Conservation (phyloP, 2,113 vertebrate genomes). For the Solea solea region DNA sequence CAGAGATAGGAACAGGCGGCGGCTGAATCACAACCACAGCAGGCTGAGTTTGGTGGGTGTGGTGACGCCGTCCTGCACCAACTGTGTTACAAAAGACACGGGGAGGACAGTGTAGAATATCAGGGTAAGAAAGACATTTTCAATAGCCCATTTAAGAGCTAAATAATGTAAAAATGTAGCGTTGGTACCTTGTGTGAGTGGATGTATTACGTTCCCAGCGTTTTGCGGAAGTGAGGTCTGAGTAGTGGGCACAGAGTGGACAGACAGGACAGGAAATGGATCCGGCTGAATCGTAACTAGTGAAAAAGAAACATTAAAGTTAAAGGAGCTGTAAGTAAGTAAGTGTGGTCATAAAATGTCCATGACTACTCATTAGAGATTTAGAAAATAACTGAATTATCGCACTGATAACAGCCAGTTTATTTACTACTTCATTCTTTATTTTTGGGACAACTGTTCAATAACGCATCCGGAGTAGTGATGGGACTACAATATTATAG, state of each 20-base stretch:
- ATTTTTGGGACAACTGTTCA: too few relatives aligned
- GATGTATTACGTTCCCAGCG: conserved; percentile 27
- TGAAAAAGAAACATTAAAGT: not conserved
- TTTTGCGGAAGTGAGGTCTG: not conserved
- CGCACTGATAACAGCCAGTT: too few relatives aligned
- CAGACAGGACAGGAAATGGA: conserved; percentile 60
- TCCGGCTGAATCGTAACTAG: conserved; percentile 18
- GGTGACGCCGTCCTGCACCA: not conserved
- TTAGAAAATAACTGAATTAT: too few relatives aligned
- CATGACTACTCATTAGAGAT: too few relatives aligned
- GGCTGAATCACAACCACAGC: conserved; percentile 45
- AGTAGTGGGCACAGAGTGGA: conserved; percentile 4
- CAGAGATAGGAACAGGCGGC: not conserved
- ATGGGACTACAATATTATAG: too few relatives aligned
- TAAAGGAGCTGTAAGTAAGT: too few relatives aligned
- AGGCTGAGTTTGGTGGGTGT: not conserved
- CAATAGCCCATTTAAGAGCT: not conserved
- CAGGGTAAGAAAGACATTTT: not conserved
- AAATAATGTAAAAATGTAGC: not conserved
- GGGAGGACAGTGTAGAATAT: not conserved
- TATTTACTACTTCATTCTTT: too few relatives aligned
- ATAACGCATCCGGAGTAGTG: too few relatives aligned
- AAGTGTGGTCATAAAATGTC: too few relatives aligned
- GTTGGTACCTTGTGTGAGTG: conserved; percentile 37
- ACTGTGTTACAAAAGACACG: conserved; percentile 12